A percentile compares a stretch with the other conserved stretches of the same genome.
Conservation (phyloP, 2,113 vertebrate species). For the Hypocryptadius cinnamomeus region DNA sequence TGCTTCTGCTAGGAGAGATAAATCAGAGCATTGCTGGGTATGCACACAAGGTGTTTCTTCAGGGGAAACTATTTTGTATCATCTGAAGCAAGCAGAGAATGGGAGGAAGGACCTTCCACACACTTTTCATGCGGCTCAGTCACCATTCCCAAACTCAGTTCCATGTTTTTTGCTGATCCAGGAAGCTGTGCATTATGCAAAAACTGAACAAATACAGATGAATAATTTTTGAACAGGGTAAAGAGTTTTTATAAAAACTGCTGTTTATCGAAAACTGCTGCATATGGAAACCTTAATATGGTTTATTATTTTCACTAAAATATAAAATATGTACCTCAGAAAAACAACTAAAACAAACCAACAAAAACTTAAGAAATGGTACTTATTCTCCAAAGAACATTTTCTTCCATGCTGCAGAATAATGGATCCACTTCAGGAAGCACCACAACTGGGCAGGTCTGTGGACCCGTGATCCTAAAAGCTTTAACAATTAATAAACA, state of each 20-base stretch:
- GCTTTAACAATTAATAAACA: background rate
- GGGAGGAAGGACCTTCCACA: background rate
- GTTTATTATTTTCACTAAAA: background rate
- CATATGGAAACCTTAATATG: background rate
- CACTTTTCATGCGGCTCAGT: background rate
- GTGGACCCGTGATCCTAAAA: background rate
- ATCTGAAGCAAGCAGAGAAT: background rate
- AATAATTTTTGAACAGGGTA: background rate
- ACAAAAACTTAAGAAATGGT: background rate
- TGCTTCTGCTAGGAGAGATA: background rate
- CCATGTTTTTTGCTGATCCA: background rate
- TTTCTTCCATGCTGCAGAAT: background rate
- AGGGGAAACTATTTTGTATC: background rate
- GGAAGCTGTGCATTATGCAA: background rate
- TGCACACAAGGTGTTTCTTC: background rate
- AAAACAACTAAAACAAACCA: background rate
- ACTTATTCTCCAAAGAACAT: background rate
- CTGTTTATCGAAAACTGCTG: background rate
- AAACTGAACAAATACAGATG: background rate
- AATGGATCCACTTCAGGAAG: background rate
- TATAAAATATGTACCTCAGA: background rate
- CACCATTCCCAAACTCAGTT: background rate
- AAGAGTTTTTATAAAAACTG: background rate
- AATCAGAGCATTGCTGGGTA: background rate
- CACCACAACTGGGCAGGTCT: background rate